These are phyloP conservation scores for Euphydryas editha DNA, from an alignment of 2,888 invertebrate genomes.

Conservation along the genomic window DNA sequence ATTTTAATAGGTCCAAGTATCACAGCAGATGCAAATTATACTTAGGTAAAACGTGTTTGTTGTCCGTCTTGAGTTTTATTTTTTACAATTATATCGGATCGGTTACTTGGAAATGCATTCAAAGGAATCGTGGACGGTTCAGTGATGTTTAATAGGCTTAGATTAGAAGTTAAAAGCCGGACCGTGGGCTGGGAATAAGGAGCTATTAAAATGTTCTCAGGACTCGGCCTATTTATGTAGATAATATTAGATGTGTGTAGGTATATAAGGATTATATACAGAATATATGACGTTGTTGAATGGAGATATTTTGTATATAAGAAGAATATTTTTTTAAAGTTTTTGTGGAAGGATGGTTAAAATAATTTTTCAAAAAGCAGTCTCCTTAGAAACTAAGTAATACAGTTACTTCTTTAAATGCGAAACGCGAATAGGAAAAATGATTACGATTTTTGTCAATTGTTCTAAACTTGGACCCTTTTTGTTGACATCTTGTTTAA, in stretches of 20 bases:
- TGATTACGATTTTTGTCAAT: too few relatives aligned
- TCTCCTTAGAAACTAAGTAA: not conserved
- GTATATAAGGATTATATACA: not conserved
- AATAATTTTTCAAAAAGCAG: not conserved
- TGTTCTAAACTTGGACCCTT: slow-evolving; percentile 36
- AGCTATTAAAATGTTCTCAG: slow-evolving; percentile 70
- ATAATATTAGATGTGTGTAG: not conserved
- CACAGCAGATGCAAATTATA: slow-evolving; percentile 74
- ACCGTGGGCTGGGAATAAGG: slow-evolving; percentile 57
- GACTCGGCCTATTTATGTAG: slow-evolving; percentile 44
- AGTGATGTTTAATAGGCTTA: slow-evolving; percentile 80
- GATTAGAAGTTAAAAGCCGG: slow-evolving; percentile 81
- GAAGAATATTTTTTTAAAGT: not conserved
- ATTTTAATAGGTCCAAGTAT: slow-evolving; percentile 39
- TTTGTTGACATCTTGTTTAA: slow-evolving; percentile 53
- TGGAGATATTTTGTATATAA: not conserved
- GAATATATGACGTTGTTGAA: not conserved
- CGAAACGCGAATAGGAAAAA: too few relatives aligned
- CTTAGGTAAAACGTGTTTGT: slow-evolving; percentile 82
- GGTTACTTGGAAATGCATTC: slow-evolving; percentile 83
- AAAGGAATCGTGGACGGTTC: slow-evolving; percentile 75
- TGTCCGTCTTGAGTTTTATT: slow-evolving; percentile 79
- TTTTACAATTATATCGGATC: slow-evolving; percentile 81
- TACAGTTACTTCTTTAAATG: slow-evolving; percentile 7
- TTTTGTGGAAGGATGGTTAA: not conserved